Percentiles rank a stretch among this genome's conserved stretches.
Evolutionary conservation across 2,888 invertebrate genomes (phyloP).

Genomic region (Tetranychus truncatus): DNA sequence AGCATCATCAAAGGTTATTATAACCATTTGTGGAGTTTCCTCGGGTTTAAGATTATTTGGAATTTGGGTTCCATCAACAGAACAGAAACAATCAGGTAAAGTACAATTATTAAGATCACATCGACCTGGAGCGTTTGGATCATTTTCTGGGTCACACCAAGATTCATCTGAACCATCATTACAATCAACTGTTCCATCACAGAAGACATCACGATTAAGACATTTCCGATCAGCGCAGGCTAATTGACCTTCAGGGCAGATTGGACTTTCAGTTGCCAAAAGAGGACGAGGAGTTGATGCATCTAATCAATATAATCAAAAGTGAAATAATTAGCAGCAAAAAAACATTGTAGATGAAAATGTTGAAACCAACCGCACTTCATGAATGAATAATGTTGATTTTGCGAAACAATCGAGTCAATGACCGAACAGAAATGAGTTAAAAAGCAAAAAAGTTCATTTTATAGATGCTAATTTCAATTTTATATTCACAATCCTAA

Average conservation of each 20-base stretch:
- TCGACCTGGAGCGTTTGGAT: constrained; percentile 54
- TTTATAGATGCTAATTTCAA: neutral
- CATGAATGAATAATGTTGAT: neutral
- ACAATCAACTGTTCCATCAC: constrained; percentile 58
- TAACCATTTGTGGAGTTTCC: constrained; percentile 80
- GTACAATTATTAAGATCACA: constrained; percentile 56
- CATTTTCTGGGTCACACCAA: constrained; percentile 36
- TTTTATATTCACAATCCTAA: no score
- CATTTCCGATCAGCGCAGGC: constrained; percentile 58
- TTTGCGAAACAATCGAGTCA: neutral
- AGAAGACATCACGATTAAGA: constrained; percentile 55
- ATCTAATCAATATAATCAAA: constrained; percentile 37
- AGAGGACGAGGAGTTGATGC: constrained; percentile 49
- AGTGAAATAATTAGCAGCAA: neutral
- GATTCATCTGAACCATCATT: constrained; percentile 61
- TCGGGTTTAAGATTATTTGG: constrained; percentile 63
- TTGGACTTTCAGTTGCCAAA: constrained; percentile 48
- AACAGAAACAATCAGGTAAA: constrained; percentile 77
- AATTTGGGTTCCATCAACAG: constrained; percentile 68
- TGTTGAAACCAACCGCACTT: neutral
- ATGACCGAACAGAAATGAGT: neutral
- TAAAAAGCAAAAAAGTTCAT: neutral
- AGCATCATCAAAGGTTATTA: constrained; percentile 79
- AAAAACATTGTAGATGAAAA: neutral
- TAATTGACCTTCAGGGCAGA: constrained; percentile 44